Percentiles rank a stretch among this genome's conserved stretches.
Evolutionary conservation across 2,888 invertebrate species (phyloP).

Genomic region (Aromia moschata): DNA sequence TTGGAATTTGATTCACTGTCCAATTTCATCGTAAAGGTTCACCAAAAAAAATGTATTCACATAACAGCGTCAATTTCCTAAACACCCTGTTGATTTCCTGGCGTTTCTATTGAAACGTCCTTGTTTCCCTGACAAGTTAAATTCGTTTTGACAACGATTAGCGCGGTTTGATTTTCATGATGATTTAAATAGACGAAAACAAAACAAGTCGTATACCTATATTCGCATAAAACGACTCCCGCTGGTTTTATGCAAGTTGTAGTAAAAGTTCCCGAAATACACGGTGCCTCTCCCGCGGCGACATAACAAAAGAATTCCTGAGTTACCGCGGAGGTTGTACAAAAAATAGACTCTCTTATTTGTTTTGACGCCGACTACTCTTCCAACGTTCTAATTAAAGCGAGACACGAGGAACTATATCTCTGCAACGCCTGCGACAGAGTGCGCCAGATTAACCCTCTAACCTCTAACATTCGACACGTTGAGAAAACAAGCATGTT

Average conservation of each 20-base stretch:
- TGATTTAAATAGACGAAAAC: neutral
- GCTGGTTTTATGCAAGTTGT: slow-evolving; percentile 49
- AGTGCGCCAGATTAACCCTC: slow-evolving; percentile 44
- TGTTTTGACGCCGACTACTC: slow-evolving; percentile 56
- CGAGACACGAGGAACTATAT: slow-evolving; percentile 27
- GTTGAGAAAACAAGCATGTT: slow-evolving; percentile 56
- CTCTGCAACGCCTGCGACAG: slow-evolving; percentile 11
- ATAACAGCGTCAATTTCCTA: no score
- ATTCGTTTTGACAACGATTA: no score
- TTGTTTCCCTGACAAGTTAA: no score
- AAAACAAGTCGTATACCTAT: slow-evolving; percentile 36
- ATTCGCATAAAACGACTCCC: slow-evolving; percentile 44
- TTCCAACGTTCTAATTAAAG: slow-evolving; percentile 51
- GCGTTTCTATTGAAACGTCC: no score
- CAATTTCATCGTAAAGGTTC: no score
- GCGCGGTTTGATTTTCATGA: no score
- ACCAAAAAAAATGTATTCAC: no score
- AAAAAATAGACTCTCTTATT: slow-evolving; percentile 57
- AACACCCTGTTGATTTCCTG: no score
- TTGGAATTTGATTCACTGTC: no score
- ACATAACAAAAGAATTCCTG: slow-evolving; percentile 57
- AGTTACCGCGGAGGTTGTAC: slow-evolving; percentile 48
- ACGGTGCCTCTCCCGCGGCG: slow-evolving; percentile 53
- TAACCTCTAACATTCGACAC: slow-evolving; percentile 49
- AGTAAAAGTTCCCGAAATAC: slow-evolving; percentile 53